Evolutionary conservation across 2,888 invertebrate species (phyloP), one percentile per base, ranked within the genome.

Genomic region (Cheilosia vernalis): DNA sequence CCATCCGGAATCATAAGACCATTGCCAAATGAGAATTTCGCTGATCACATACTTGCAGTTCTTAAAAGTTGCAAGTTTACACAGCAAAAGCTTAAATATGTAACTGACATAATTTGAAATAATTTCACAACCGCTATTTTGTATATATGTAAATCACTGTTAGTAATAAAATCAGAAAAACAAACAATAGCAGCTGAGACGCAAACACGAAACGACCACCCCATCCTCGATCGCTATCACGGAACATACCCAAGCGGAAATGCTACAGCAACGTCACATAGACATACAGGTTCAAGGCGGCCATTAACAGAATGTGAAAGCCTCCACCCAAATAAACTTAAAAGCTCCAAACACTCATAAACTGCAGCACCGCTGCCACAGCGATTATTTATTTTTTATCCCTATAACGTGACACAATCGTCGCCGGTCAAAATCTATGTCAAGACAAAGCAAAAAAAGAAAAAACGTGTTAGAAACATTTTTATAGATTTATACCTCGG

Each of bases 401-500:
- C 30, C 47, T 58, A 55, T 24, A 64, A 37, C 58, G 66, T 72
- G 66, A 56, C 63, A 53, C 78, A 64, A 77, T 70, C 49, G 24
- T 53, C 30, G 13, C 42, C 58, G 13, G 42, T 33, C 47, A 55
- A 33, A 49, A 84, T 61, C 60, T 70, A 70, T 80, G 84, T 74
- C 79, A 79, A 74, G 64, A 70, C 73, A 78, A 73, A 27, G 70
- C 24, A n/a, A 44, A 33, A 53, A 53, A 53, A 42, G 42, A 66
- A 70, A 70, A 60, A 47, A 66, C 47, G 80, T 66, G 58, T 80
- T 80, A 30, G 66, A 64, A 76, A 70, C 70, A 30, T 60, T 27
- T 72, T 53, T 61, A 4, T 10, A 33, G 10, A 33, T 3, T 21
- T 21, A 37, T 37, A 51, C 72, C 69, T 37, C 40, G 51, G 53